phyloP scores from a whole-genome alignment of 92 coral and sea anemone genomes.

The Pocillopora grandis region DNA sequence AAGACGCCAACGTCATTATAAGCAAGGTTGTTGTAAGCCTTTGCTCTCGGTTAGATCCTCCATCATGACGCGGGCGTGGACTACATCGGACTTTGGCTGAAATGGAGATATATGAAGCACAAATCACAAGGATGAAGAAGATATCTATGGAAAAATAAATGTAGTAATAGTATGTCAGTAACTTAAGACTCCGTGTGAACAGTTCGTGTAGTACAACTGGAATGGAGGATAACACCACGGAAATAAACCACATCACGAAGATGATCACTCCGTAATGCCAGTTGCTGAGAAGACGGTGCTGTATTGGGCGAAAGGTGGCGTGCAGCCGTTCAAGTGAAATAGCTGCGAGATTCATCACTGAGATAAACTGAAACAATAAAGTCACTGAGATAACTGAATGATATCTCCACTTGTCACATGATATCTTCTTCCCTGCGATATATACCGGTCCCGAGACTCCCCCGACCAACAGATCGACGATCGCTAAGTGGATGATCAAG shows the following conservation, averaged over 20 bases:
- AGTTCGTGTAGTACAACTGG: background rate
- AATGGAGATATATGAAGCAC: background rate
- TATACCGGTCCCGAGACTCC: background rate
- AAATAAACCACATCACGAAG: background rate
- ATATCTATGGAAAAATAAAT: background rate
- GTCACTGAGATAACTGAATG: background rate
- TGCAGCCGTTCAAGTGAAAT: background rate
- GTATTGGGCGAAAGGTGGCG: background rate
- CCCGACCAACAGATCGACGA: constrained; percentile 5
- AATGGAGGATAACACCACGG: background rate
- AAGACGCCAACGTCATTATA: background rate
- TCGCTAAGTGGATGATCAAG: background rate
- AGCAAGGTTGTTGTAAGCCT: constrained; percentile 2
- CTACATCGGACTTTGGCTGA: background rate
- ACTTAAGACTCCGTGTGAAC: too few relatives aligned
- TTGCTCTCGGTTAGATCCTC: background rate
- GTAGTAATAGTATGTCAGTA: background rate
- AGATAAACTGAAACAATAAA: background rate
- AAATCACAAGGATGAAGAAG: background rate
- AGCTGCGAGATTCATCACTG: background rate
- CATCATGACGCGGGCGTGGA: background rate
- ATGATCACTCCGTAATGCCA: background rate
- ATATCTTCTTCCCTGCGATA: background rate
- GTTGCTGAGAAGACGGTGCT: background rate
- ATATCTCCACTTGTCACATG: constrained; percentile 1